Percentiles rank a stretch among this genome's conserved stretches.
phyloP scores from a whole-genome alignment of 92 coral and sea anemone genomes.

The Micromussa lordhowensis region DNA sequence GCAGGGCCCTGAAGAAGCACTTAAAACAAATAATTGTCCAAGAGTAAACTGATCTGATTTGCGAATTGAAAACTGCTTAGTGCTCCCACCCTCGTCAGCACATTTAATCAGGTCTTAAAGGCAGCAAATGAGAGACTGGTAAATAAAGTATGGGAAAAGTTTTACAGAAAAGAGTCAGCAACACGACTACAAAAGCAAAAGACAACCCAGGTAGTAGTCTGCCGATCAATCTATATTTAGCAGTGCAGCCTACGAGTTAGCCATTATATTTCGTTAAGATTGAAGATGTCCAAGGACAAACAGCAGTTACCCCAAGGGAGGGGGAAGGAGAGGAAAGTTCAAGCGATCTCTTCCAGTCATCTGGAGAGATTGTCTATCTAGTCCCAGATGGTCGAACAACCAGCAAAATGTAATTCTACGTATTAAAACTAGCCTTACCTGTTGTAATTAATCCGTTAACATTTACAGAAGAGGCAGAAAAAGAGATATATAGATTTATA shows the following conservation, averaged over 20 bases:
- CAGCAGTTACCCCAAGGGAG: too few species aligned
- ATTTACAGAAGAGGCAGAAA: background rate
- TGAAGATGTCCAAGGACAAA: too few species aligned
- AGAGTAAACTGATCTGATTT: conserved; percentile 21
- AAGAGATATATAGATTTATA: background rate
- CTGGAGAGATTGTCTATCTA: conserved; percentile 23
- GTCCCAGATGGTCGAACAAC: conserved; percentile 21
- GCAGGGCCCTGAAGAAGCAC: conserved; percentile 40
- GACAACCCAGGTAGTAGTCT: too few species aligned
- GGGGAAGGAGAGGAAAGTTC: background rate
- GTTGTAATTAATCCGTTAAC: background rate
- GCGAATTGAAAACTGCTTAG: conserved; percentile 14
- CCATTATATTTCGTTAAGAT: too few species aligned
- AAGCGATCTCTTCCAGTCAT: conserved; percentile 9
- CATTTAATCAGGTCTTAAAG: too few species aligned
- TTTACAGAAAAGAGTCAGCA: too few species aligned
- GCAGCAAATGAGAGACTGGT: too few species aligned
- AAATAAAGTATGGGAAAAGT: too few species aligned
- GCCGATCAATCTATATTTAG: too few species aligned
- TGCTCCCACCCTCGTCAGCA: conserved; percentile 11
- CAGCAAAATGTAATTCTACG: conserved; percentile 23
- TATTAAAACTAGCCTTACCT: conserved; percentile 1
- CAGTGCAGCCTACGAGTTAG: too few species aligned
- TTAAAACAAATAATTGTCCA: conserved; percentile 28
- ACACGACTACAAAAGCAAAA: too few species aligned